Percentiles rank a stretch among this genome's conserved stretches.
phyloP scores from a whole-genome alignment of 2,113 vertebrate species.

The Phyllostomus discolor region DNA sequence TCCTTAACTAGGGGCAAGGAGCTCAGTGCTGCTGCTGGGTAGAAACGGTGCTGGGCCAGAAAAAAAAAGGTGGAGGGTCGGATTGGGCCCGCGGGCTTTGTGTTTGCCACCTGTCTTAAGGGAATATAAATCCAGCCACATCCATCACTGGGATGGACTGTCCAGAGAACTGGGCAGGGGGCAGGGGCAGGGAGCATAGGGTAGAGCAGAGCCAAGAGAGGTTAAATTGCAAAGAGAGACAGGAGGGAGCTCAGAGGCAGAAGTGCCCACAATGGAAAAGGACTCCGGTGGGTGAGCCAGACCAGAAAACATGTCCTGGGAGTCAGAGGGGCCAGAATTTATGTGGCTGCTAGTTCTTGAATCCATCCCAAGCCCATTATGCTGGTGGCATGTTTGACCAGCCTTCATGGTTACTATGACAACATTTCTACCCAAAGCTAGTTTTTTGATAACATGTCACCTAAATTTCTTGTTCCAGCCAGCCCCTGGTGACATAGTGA shows the following conservation, averaged over 20 bases:
- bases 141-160: not conserved
- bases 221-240: not conserved
- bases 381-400: not conserved
- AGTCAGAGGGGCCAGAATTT: not conserved
- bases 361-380: not conserved
- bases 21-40: too few relatives aligned
- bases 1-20: too few relatives aligned
- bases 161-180: not conserved
- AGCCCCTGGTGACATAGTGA: not conserved
- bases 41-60: too few relatives aligned
- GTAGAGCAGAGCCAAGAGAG: not conserved
- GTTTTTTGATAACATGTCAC: not conserved
- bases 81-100: too few relatives aligned
- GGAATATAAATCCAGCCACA: not conserved
- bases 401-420: not conserved
- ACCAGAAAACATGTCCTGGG: not conserved
- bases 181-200: too few relatives aligned
- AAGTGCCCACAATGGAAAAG: not conserved
- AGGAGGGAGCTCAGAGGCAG: not conserved
- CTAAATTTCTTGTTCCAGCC: not conserved
- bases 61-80: too few relatives aligned
- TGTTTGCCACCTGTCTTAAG: not conserved
- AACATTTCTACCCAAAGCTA: not conserved
- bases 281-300: not conserved
- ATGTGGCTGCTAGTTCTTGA: not conserved